Percentiles rank a stretch among this genome's conserved stretches.
These are phyloP conservation scores for Austrofundulus limnaeus DNA, from an alignment of 2,113 vertebrate species.

Conservation along the genomic window DNA sequence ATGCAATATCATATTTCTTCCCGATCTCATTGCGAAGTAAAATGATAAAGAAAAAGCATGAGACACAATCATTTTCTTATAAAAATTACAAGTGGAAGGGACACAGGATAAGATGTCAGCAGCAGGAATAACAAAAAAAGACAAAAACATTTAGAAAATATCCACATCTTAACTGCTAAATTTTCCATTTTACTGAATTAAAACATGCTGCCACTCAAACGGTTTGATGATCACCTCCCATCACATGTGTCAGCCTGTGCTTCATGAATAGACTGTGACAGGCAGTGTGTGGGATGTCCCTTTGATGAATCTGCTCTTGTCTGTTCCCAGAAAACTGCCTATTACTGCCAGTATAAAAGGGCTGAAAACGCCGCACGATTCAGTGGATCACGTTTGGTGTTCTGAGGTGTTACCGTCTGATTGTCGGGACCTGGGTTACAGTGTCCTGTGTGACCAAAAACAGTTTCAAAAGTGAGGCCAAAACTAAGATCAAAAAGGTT, in stretches of 20 bases:
- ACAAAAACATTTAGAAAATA: neutral
- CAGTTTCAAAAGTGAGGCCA: neutral
- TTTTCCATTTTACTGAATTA: conserved; percentile 44
- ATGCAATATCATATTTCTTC: too few species aligned
- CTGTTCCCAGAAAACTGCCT: conserved; percentile 49
- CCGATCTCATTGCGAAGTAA: neutral
- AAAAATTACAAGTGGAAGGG: neutral
- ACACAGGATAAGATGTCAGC: neutral
- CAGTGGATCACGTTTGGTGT: conserved; percentile 17
- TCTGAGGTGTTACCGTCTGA: conserved; percentile 9
- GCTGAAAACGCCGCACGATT: conserved; percentile 29
- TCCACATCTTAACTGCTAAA: neutral
- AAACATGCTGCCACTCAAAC: conserved; percentile 49
- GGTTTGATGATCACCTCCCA: conserved; percentile 48
- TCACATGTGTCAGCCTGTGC: conserved; percentile 50
- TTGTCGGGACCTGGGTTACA: neutral
- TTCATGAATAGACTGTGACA: conserved; percentile 70
- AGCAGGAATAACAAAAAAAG: neutral
- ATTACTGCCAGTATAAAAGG: conserved; percentile 37
- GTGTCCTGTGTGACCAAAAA: neutral
- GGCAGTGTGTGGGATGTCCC: conserved; percentile 64
- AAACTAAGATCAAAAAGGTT: too few species aligned
- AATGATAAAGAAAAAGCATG: neutral
- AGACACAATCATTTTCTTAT: too few species aligned
- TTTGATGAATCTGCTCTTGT: conserved; percentile 64